These are phyloP conservation scores for Taeniopygia guttata DNA, from an alignment of 2,797 vertebrate species.

Conservation along the genomic window DNA sequence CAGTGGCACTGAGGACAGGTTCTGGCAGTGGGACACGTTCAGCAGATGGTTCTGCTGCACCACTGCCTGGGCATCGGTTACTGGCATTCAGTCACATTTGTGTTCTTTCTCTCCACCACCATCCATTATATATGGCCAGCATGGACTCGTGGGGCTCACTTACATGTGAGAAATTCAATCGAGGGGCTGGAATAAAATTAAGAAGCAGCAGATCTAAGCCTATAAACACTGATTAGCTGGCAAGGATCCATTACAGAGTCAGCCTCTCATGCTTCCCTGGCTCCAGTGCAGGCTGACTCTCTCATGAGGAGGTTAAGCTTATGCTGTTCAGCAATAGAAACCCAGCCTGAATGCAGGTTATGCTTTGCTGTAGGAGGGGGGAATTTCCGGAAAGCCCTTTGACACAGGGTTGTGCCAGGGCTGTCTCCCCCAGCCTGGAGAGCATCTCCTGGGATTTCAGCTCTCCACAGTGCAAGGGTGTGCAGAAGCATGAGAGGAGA, in stretches of 20 bases:
- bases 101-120: neutral
- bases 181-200: conserved; percentile 17
- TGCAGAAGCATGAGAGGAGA: neutral
- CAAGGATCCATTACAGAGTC: neutral
- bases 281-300: accelerated
- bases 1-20: neutral
- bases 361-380: neutral
- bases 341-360: accelerated
- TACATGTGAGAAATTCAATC: conserved; percentile 43
- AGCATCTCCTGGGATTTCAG: neutral
- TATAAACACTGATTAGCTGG: neutral
- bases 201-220: conserved; percentile 28
- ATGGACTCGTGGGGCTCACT: neutral
- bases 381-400: neutral
- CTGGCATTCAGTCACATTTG: neutral
- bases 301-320: accelerated
- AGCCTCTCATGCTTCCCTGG: neutral
- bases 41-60: neutral
- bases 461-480: neutral
- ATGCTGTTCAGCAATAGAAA: neutral
- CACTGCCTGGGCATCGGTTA: accelerated
- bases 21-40: neutral
- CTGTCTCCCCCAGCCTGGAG: neutral
- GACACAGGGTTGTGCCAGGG: neutral
- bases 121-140: conserved; percentile 44